phyloP scores from a whole-genome alignment of 2,113 vertebrate species.

The Tamias sibiricus region DNA sequence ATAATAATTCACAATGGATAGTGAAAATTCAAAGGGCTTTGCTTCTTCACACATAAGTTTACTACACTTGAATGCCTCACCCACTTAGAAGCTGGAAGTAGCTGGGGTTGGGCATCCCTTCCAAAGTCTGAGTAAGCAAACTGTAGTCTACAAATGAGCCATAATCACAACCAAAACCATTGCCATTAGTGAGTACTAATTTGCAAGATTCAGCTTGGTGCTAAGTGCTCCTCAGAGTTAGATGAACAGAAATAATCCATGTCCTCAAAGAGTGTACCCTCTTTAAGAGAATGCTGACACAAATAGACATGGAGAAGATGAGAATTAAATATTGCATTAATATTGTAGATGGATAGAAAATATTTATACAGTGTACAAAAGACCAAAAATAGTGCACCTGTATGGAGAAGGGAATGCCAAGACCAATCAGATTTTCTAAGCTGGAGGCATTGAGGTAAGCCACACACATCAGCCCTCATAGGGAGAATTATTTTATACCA shows the following conservation, averaged over 20 bases:
- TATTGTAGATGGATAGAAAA: background rate
- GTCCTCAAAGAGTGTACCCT: background rate
- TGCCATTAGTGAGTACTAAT: background rate
- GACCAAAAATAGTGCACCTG: background rate
- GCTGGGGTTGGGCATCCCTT: background rate
- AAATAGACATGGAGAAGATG: background rate
- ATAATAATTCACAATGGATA: conserved; percentile 7
- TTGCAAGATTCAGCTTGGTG: background rate
- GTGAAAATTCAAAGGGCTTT: conserved; percentile 36
- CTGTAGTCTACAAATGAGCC: background rate
- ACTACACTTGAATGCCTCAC: background rate
- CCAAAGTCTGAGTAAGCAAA: conserved; percentile 46
- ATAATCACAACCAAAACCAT: background rate
- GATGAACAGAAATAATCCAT: background rate
- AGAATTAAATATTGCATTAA: background rate
- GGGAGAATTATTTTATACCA: background rate
- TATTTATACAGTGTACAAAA: background rate
- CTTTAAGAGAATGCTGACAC: background rate
- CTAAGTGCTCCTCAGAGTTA: conserved; percentile 11
- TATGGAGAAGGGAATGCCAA: accelerated
- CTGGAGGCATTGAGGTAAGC: background rate
- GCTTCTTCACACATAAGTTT: background rate
- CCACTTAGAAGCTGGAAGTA: background rate
- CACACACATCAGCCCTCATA: background rate
- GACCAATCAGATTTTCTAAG: background rate